Conservation (phyloP, 2,797 vertebrate species). For the Silurus aristotelis region DNA sequence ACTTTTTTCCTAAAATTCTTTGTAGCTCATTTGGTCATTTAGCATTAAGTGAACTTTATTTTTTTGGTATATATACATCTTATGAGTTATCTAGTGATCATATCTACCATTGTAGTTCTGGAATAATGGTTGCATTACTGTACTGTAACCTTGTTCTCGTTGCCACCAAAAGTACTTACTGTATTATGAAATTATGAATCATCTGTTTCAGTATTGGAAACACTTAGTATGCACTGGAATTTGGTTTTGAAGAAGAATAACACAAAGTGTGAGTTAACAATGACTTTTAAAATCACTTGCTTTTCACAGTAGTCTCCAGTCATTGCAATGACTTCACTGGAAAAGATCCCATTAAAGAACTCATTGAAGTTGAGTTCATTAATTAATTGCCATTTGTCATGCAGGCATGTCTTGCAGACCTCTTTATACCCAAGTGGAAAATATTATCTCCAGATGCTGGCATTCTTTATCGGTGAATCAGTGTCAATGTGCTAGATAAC, state of each 20-base stretch:
- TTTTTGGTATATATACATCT: neutral
- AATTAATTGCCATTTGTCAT: slow-evolving; percentile 18
- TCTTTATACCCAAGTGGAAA: slow-evolving; percentile 29
- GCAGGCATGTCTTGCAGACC: neutral
- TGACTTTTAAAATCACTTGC: neutral
- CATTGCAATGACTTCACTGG: slow-evolving; percentile 1
- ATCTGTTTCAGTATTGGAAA: neutral
- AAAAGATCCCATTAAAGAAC: neutral
- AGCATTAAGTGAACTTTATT: neutral
- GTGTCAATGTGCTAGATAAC: neutral
- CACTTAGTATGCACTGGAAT: neutral
- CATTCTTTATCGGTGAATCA: slow-evolving; percentile 41
- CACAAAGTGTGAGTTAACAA: neutral
- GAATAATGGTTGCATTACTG: neutral
- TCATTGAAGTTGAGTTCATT: neutral
- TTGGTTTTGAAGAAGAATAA: slow-evolving; percentile 3
- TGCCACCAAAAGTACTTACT: slow-evolving; percentile 5
- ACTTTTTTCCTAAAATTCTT: slow-evolving; percentile 3
- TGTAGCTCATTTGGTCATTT: slow-evolving; percentile 1
- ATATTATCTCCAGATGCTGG: slow-evolving; percentile 42
- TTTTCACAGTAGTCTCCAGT: slow-evolving; percentile 1
- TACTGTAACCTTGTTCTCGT: neutral
- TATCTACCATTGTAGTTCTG: neutral
- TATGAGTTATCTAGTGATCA: neutral
- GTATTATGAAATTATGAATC: slow-evolving; percentile 1